Percentiles rank a stretch among this genome's conserved stretches.
These are phyloP conservation scores for Columba livia DNA, from an alignment of 2,113 vertebrate genomes.

Conservation along the genomic window DNA sequence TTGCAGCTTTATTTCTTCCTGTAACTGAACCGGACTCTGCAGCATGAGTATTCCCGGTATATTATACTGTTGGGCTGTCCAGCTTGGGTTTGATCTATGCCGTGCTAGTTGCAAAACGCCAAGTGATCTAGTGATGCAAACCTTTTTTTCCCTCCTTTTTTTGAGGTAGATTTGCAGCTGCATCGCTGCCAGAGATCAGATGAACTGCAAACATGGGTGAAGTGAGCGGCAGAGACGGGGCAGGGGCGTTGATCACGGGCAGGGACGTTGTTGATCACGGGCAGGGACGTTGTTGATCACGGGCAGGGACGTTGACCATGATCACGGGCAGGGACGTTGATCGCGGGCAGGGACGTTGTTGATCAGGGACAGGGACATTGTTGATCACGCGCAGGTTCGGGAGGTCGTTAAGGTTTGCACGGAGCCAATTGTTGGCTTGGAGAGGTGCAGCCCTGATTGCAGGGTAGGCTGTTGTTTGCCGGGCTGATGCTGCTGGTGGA, in stretches of 20 bases:
- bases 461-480: neutral
- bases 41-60: no score
- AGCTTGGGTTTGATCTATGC: neutral
- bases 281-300: no score
- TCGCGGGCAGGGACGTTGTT: no score
- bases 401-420: accelerated
- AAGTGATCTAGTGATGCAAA: neutral
- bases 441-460: neutral
- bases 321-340: no score
- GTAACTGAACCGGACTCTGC: neutral
- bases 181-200: neutral
- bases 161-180: neutral
- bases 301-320: no score
- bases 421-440: accelerated
- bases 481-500: neutral
- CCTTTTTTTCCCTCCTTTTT: neutral
- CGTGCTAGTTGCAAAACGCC: neutral
- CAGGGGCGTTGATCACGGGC: no score
- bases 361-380: neutral
- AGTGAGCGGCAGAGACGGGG: neutral
- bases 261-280: no score
- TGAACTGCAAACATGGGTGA: neutral
- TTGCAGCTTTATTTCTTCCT: neutral
- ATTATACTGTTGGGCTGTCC: neutral
- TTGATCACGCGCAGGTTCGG: neutral